Percentiles rank a stretch among this genome's conserved stretches.
Evolutionary conservation across 2,888 invertebrate species (phyloP).

Genomic region (Cantharis flavilabris): DNA sequence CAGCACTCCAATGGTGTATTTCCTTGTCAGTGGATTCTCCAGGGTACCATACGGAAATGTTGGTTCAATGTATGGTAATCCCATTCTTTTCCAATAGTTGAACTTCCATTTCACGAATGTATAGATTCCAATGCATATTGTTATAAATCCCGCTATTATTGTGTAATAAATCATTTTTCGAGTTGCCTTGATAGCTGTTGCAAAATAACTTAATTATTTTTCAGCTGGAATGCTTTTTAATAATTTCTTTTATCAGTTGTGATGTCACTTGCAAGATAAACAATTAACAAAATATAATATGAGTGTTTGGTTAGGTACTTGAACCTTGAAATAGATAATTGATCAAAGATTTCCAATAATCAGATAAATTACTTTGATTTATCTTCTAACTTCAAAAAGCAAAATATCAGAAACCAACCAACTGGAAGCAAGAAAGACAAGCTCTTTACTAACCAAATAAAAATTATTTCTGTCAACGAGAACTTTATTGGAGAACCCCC

Average conservation of each 20-base stretch:
- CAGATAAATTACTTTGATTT: no score
- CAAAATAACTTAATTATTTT: not conserved
- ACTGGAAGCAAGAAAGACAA: not conserved
- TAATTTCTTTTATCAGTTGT: not conserved
- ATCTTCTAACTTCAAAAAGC: no score
- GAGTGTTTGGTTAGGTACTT: not conserved
- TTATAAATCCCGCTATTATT: not conserved
- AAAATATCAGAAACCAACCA: not conserved
- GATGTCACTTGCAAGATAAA: not conserved
- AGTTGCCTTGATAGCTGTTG: not conserved
- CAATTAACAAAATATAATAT: not conserved
- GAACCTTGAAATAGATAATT: not conserved
- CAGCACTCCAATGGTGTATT: not conserved
- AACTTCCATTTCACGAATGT: not conserved
- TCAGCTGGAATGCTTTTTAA: not conserved
- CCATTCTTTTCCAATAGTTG: conserved; percentile 1
- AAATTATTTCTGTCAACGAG: not conserved
- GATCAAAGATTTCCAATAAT: no score
- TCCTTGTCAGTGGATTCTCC: not conserved
- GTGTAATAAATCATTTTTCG: not conserved
- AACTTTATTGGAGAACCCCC: not conserved
- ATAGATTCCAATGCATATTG: not conserved
- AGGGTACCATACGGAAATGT: not conserved
- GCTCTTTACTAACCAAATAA: not conserved
- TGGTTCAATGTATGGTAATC: not conserved